Base-by-base conservation (phyloP, 2,797 vertebrate species). In the Falco cherrug region DNA sequence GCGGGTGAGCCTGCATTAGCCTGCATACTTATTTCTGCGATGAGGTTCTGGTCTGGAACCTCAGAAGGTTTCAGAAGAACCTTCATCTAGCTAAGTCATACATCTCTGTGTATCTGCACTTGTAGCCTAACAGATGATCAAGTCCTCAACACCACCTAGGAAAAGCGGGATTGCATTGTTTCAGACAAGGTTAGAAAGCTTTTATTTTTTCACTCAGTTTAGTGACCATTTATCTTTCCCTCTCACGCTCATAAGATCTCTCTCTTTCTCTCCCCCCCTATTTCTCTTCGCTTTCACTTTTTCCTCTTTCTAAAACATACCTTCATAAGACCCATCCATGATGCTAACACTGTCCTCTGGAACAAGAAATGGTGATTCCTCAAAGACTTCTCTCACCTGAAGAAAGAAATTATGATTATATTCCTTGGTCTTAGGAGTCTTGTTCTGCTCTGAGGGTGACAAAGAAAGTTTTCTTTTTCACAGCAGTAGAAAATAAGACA, bases 281-380 rank as follows among this genome's bases (percentile, higher is more conserved):
- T 14, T 45, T 35, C n/a, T 88, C 65, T 61, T 56, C 50, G n/a
- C 19, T 71, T 89, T 78, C 33, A 47, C 19, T 50, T 54, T 53
- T 78, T 82, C 53, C 35, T 35, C 37, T 45, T 92, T 53, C 83
- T 92, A 79, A 84, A 81, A 89, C 26, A 0, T 93, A 99, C 99
- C 99, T 99, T 99, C 99, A 92, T 99, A 98, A 76, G 98, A 98
- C 94, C 99, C 99, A 0, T 99, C 99, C 99, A 99, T 99, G 96
- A 99, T 99, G 97, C 98, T 98, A 95, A 99, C 99, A 51, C 99
- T 99, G 97, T 99, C 98, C 77, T 98, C 96, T 94, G 99, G 99
- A 96, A 99, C 99, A 89, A 98, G 99, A 98, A 99, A 99, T 53
- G 99, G 99, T 54, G 99, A 99, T 70, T 99, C 98, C 17, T 98